Evolutionary conservation across 2,797 vertebrate species (phyloP), one percentile per base, ranked within the genome.

Genomic region (Merluccius polli): DNA sequence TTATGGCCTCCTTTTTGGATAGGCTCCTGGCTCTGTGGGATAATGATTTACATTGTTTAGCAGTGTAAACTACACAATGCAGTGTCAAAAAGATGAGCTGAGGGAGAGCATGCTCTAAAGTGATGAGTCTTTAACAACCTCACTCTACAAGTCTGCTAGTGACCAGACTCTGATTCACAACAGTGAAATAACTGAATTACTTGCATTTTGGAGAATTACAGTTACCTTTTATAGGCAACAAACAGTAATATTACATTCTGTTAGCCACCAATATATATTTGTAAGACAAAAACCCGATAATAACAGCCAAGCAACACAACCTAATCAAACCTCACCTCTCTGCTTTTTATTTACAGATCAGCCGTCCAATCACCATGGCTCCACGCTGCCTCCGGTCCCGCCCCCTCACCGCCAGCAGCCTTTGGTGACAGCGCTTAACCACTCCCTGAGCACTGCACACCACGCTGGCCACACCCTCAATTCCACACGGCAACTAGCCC

Each of bases 371-470:
- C 88, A 90, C 38, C 90, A 91, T 82, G 86, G 85, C 73, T 72
- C 82, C 31, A 80, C 74, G 44, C 80, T 91, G 85, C 90, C 89
- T 79, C 91, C 91, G 1, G 88, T 89, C 7, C 89, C 89, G 1
- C 89, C 88, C 1, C 88, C 86, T 78, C 89, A 92, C 77, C 89
- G 89, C 74, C 89, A 85, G 78, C 89, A 90, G 72, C 89, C 90
- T 32, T 90, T 87, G 0, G 76, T 92, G 30, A 92, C 91, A 2
- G 89, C 90, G 29, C 87, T 92, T 35, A 92, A 91, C 83, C 90
- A 92, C 27, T 87, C 89, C 11, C 80, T 90, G 75, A 75, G 88
- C 80, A 81, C 88, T 21, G 48, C 87, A 0, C 90, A 87, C 79
- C 91, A 91, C 86, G 77, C 87, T 74, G 88, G 87, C 76, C 91